Percentiles rank a stretch among this genome's conserved stretches.
Conservation (phyloP, 2,888 invertebrate species). For the Parochlus steinenii region DNA sequence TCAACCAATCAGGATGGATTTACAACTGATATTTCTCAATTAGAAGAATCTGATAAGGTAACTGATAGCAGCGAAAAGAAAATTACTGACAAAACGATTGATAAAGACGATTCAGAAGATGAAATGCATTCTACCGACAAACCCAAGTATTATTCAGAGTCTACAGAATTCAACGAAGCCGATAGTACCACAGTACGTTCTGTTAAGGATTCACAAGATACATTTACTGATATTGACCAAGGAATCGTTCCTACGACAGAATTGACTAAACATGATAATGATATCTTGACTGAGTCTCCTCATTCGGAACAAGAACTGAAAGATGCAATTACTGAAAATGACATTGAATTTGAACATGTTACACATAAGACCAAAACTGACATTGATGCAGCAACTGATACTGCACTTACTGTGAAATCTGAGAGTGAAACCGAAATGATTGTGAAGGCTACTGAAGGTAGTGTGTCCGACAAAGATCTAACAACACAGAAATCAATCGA, state of each 20-base stretch:
- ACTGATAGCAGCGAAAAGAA: too few relatives aligned
- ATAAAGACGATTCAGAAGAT: too few relatives aligned
- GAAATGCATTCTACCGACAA: too few relatives aligned
- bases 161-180: too few relatives aligned
- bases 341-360: conserved; percentile 12
- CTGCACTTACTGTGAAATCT: background rate
- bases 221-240: too few relatives aligned
- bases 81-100: too few relatives aligned
- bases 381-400: too few relatives aligned
- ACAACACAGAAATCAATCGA: conserved; percentile 1
- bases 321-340: conserved; percentile 2
- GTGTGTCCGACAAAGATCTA: background rate
- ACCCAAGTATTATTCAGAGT: too few relatives aligned
- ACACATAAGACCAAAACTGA: background rate
- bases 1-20: conserved; percentile 4
- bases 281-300: background rate
- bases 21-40: conserved; percentile 1
- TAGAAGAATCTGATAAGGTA: background rate
- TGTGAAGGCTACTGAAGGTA: background rate
- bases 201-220: too few relatives aligned
- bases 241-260: too few relatives aligned
- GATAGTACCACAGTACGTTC: too few relatives aligned
- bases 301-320: background rate
- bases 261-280: too few relatives aligned
- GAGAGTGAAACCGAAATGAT: background rate